These are phyloP conservation scores for Isurus oxyrinchus DNA, from an alignment of 2,113 vertebrate genomes.

Conservation along the genomic window DNA sequence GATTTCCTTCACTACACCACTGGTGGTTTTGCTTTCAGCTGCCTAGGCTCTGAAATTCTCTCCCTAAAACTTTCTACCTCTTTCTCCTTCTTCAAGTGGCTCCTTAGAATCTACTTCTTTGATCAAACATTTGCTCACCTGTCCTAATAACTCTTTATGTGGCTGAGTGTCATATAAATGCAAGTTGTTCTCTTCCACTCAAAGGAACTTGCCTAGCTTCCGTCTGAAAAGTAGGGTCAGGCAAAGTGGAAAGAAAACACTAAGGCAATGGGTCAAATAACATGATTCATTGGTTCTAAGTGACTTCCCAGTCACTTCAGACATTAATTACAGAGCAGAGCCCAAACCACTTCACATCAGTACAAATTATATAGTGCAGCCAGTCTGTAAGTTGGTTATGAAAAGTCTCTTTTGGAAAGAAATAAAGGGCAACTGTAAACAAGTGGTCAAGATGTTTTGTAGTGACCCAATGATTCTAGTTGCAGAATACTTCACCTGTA, in stretches of 20 bases:
- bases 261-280: background rate
- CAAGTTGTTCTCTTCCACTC: background rate
- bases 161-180: too few species aligned
- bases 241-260: background rate
- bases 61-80: too few species aligned
- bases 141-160: too few species aligned
- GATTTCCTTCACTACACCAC: too few species aligned
- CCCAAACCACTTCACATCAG: background rate
- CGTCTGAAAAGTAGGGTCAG: background rate
- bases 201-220: background rate
- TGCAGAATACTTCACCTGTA: background rate
- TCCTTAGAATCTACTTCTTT: too few species aligned
- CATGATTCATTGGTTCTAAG: background rate
- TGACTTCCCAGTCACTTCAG: background rate
- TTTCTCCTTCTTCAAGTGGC: too few species aligned
- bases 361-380: background rate
- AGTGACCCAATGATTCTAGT: background rate
- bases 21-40: too few species aligned
- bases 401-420: background rate
- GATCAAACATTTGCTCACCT: too few species aligned
- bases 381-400: background rate
- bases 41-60: too few species aligned
- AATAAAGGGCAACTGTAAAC: background rate
- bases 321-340: background rate
- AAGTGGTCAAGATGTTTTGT: background rate